Conservation (phyloP, 2,797 vertebrate genomes). For the Diplodus puntazzo region DNA sequence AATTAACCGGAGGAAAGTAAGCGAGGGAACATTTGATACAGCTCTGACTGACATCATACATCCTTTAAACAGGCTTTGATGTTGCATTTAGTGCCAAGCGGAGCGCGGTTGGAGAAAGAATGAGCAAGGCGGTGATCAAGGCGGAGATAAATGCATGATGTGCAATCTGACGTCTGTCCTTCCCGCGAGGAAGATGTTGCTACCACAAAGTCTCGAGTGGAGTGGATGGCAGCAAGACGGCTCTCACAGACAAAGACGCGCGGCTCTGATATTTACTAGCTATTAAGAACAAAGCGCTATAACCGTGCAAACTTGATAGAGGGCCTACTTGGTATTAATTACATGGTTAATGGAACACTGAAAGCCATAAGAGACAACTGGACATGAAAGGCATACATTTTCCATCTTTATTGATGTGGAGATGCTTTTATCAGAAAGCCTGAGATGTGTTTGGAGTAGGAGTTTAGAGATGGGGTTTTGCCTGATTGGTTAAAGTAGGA, state of each 20-base stretch:
- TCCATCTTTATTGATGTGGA: constrained; percentile 83
- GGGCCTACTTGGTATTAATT: constrained; percentile 88
- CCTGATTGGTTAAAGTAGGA: constrained; percentile 38
- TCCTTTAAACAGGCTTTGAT: constrained; percentile 76
- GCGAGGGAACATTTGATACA: constrained; percentile 39
- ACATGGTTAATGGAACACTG: constrained; percentile 87
- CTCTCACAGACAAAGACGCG: constrained; percentile 75
- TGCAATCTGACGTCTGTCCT: constrained; percentile 47
- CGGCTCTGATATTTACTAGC: constrained; percentile 82
- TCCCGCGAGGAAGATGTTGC: constrained; percentile 65
- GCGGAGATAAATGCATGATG: constrained; percentile 69
- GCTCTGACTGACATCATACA: constrained; percentile 36
- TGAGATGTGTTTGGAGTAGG: constrained; percentile 61
- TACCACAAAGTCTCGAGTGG: constrained; percentile 77
- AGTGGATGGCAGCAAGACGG: constrained; percentile 70
- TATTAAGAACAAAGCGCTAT: constrained; percentile 84
- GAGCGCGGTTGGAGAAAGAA: constrained; percentile 49
- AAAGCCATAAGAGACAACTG: constrained; percentile 80
- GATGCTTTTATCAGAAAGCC: constrained; percentile 70
- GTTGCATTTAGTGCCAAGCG: constrained; percentile 71
- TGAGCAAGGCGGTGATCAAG: constrained; percentile 68
- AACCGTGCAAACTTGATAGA: constrained; percentile 84
- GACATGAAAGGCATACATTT: constrained; percentile 84
- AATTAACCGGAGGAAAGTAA: constrained; percentile 36
- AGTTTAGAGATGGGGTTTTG: constrained; percentile 49